A percentile compares a stretch with the other conserved stretches of the same genome.
Conservation (phyloP, 2,113 vertebrate species). For the Siphamia tubifer region DNA sequence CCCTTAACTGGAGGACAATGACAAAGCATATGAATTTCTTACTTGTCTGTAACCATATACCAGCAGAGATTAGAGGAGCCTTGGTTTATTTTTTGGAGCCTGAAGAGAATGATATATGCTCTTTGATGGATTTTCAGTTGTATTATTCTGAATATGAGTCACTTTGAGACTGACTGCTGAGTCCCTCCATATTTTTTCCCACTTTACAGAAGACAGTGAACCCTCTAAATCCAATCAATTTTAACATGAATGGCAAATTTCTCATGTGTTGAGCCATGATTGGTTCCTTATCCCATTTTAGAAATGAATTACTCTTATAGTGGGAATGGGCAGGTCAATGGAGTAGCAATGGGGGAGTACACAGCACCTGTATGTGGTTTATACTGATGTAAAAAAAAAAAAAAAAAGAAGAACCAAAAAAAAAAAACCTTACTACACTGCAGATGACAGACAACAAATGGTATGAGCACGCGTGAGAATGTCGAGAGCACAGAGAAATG, state of each 20-base stretch:
- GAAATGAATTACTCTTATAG: conserved; percentile 13
- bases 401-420: no score
- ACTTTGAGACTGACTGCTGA: no score
- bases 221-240: background rate
- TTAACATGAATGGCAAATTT: background rate
- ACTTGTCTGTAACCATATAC: no score
- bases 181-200: no score
- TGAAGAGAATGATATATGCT: no score
- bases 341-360: conserved; percentile 15
- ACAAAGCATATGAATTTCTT: no score
- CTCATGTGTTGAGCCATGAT: background rate
- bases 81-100: no score
- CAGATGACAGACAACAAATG: conserved; percentile 62
- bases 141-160: no score
- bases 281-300: background rate
- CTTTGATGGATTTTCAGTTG: no score
- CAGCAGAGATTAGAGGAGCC: no score
- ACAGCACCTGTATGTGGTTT: conserved; percentile 39
- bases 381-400: conserved; percentile 43
- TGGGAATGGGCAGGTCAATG: background rate
- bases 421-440: conserved; percentile 48
- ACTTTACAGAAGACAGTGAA: no score
- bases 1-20: no score
- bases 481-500: conserved; percentile 31
- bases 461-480: conserved; percentile 52